Evolutionary conservation across 1,140 invertebrate species (phyloP), one percentile per base, ranked within the genome.

Genomic region (Drosophila murphyi): DNA sequence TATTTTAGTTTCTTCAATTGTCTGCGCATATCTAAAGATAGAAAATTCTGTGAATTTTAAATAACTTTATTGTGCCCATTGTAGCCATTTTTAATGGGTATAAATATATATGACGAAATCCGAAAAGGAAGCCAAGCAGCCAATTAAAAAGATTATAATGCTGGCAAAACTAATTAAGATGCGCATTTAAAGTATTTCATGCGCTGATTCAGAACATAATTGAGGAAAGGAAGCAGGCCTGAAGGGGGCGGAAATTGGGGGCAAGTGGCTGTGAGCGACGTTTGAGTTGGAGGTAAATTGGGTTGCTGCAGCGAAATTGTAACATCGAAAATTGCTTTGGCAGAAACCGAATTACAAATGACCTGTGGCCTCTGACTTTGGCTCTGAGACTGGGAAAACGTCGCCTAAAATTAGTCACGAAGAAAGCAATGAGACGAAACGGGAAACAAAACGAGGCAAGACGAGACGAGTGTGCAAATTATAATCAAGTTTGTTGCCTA

Each of bases 231-330:
- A 3, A 32, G 51, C 50, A 35, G 34, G 3, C 5, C 34, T 34
- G 57, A 45, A 61, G 7, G 5, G n/a, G 35, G 32, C 43, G 7
- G 28, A 50, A 32, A 43, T 34, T 50, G 50, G 3, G 12, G 20
- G 31, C 59, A 68, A 31, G 28, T n/a, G n/a, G n/a, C 20, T 29
- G 4, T 4, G n/a, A 41, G 10, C 51, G 20, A 31, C 37, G 31
- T 35, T 34, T 35, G 32, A n/a, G 45, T 39, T 63, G 47, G 34
- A 52, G 68, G 45, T 52, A 74, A 89, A 89, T 88, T 88, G 77
- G 80, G 70, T 78, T 83, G 80, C 77, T 87, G 72, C 63, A 76
- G 68, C 63, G 54, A 80, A 89, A 88, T 89, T 83, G 83, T 80
- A 88, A 78, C 83, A 89, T 65, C 64, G 64, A 48, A 78, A 85